Evolutionary conservation across 1,140 invertebrate species (phyloP).

Genomic region (Mactra quadrangularis): DNA sequence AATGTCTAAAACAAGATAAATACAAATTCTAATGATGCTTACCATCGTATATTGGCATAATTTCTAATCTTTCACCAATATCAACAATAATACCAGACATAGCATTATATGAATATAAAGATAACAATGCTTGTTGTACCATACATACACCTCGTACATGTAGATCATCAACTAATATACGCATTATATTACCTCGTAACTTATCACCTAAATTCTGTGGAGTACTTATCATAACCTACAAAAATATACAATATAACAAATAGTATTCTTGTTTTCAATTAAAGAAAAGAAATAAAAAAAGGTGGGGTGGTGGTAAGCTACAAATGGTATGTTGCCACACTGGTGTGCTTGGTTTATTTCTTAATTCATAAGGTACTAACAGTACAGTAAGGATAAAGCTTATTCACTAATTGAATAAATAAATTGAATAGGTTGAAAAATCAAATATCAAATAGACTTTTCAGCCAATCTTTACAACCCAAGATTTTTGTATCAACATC

Average conservation of each 20-base stretch:
- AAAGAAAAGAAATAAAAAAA: neutral
- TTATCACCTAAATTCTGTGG: conserved; percentile 84
- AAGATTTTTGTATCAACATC: too few species aligned
- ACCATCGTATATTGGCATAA: conserved; percentile 88
- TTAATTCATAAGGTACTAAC: too few species aligned
- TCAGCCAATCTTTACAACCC: too few species aligned
- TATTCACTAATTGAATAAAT: too few species aligned
- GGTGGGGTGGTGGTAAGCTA: too few species aligned
- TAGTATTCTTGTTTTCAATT: neutral
- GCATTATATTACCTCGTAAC: conserved; percentile 82
- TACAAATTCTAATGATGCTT: too few species aligned
- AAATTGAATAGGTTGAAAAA: too few species aligned
- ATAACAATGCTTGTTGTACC: conserved; percentile 86
- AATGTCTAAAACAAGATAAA: too few species aligned
- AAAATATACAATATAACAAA: neutral
- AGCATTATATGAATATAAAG: conserved; percentile 87
- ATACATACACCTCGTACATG: conserved; percentile 85
- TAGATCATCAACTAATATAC: conserved; percentile 83
- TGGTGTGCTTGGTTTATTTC: too few species aligned
- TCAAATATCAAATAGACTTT: too few species aligned
- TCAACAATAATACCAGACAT: conserved; percentile 88
- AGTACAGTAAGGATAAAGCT: too few species aligned
- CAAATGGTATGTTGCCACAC: too few species aligned
- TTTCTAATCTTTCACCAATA: conserved; percentile 87
- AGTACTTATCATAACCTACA: conserved; percentile 84